Evolutionary conservation across 2,113 vertebrate species (phyloP), one percentile per base, ranked within the genome.

Genomic region (Pimephales promelas): DNA sequence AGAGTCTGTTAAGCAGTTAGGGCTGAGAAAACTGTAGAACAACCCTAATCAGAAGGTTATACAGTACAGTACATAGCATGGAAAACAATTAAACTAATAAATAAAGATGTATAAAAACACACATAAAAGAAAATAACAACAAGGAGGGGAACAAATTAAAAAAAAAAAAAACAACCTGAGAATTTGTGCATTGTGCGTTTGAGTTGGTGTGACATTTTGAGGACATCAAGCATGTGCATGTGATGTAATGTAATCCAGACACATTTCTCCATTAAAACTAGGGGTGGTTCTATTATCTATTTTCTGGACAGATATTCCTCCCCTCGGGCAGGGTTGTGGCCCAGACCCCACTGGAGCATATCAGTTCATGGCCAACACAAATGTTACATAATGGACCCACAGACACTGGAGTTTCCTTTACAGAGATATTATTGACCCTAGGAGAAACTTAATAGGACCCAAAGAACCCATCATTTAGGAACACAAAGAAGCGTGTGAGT

Each of bases 171-270:
- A n/a, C n/a, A n/a, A n/a, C n/a, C 31, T n/a, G 31, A 5, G 9
- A 7, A n/a, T 1, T 49, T 36, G 57, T 20, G 66, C 14, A 36
- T 18, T 49, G 43, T 18, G 24, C 16, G 1, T 28, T 73, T 66
- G 16, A 66, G 57, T 49, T 81, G 5, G 47, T 54, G 20, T 54
- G 43, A 31, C 24, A 66, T 70, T 79, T 43, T 64, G 10, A 56
- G 28, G 47, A 70, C 57, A 79, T 64, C 4, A n/a, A 22, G n/a
- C 1, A 62, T 57, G 28, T 61, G 54, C 34, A 43, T 70, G 47
- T 81, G 47, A 81, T 70, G 47, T 81, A 68, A 81, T 36, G 47
- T 81, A 68, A 81, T 36, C 16, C 43, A 81, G 62, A 56, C 28
- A 68, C 11, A 81, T 81, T 24, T n/a, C 40, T 14, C 26, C 40